Evolutionary conservation across 2,888 invertebrate genomes (phyloP).

Genomic region (Mythimna vitellina): DNA sequence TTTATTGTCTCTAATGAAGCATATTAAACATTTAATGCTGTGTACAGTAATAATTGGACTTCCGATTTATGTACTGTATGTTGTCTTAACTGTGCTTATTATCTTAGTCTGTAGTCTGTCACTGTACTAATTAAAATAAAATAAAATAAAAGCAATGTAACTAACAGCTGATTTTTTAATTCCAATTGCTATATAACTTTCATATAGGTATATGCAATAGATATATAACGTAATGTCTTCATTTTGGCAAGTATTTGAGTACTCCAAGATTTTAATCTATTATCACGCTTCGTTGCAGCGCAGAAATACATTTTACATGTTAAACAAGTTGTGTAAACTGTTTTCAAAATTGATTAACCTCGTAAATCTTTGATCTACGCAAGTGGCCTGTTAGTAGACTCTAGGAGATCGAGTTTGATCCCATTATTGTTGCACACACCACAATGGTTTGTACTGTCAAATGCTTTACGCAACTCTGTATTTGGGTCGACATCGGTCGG

Average conservation of each 20-base stretch:
- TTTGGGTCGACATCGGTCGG: slow-evolving; percentile 75
- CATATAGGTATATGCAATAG: slow-evolving; percentile 3
- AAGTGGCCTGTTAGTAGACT: slow-evolving; percentile 24
- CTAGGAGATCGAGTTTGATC: slow-evolving; percentile 44
- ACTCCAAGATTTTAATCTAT: slow-evolving; percentile 41
- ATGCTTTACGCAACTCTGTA: slow-evolving; percentile 72
- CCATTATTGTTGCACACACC: slow-evolving; percentile 47
- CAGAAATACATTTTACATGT: slow-evolving; percentile 43
- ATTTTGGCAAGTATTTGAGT: slow-evolving; percentile 32
- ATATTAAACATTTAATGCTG: no score
- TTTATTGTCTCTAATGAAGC: no score
- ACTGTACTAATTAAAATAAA: no score
- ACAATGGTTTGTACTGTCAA: slow-evolving; percentile 69
- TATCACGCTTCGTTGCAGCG: slow-evolving; percentile 32
- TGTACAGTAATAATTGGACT: no score
- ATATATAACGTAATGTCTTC: slow-evolving; percentile 40
- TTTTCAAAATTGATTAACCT: slow-evolving; percentile 36
- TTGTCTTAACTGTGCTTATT: no score
- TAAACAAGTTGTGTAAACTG: slow-evolving; percentile 41
- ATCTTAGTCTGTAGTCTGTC: no score
- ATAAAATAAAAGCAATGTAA: background rate
- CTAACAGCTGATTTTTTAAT: slow-evolving; percentile 19
- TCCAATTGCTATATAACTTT: slow-evolving; percentile 10
- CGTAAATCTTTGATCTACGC: slow-evolving; percentile 39
- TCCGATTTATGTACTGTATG: no score